Base-by-base conservation (phyloP, 1,140 invertebrate species). In the Drosophila lowei region DNA sequence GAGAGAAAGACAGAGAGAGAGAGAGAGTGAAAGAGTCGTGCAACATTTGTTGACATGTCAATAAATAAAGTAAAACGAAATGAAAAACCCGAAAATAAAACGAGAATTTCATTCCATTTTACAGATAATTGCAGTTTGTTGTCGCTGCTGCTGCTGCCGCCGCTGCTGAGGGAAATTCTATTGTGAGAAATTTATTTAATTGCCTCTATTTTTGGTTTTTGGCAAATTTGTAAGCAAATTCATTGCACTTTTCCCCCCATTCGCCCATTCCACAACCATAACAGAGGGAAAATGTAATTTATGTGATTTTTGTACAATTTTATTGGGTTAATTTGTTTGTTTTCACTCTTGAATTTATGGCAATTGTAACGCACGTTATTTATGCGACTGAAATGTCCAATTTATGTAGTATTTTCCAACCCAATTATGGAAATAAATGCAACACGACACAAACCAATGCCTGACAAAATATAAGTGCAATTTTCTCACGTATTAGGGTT, bases 271-370 rank as follows among this genome's bases (percentile, higher is more conserved):
- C 28, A 41, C 38, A 41, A 25, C 28, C 50, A 53, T 28, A 25
- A 41, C 21, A 18, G 8, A 49, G n/a, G 38, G n/a, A 34, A 54
- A 56, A 48, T 68, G 72, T 75, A 67, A 76, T 76, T 77, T 80
- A 85, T 84, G 72, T 72, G 72, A 85, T 75, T 86, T 86, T 86
- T 71, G 34, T 5, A 58, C 68, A 30, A 74, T 85, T 85, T 80
- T 74, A 86, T 81, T 81, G 78, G 68, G 61, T 74, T 77, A 81
- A 80, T 86, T 85, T 86, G 83, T 88, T 86, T 88, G 65, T 65
- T 71, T 71, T 65, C 52, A 68, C 77, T 38, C 3, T 5, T 38
- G 34, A 38, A 85, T 85, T 80, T 85, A 86, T 77, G 63, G 65
- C 60, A 68, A 61, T 66, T 62, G 61, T 56, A 63, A 53, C 30